These are phyloP conservation scores for Lethocerus indicus DNA, from an alignment of 1,140 invertebrate species.

Conservation along the genomic window DNA sequence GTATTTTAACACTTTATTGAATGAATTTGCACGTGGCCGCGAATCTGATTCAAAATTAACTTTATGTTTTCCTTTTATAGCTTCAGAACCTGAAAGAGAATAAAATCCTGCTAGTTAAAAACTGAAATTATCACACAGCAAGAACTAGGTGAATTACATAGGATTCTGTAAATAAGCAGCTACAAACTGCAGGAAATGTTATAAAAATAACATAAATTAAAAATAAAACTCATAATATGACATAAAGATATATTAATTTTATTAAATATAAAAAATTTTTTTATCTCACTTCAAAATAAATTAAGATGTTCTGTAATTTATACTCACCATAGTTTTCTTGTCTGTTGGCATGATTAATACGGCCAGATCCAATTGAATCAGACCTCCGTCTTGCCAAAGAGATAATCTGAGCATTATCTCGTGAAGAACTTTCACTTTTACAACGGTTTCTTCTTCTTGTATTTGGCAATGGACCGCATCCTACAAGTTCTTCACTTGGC, in stretches of 20 bases:
- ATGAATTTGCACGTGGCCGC: no score
- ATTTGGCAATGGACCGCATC: conserved; percentile 9
- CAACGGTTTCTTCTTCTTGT: conserved; percentile 9
- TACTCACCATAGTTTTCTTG: conserved; percentile 4
- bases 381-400: conserved; percentile 1
- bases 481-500: conserved; percentile 4
- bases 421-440: conserved; percentile 12
- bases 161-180: no score
- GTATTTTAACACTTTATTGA: no score
- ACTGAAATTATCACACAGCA: no score
- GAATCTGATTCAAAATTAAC: no score
- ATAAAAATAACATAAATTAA: not conserved
- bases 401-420: conserved; percentile 1
- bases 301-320: conserved; percentile 3
- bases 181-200: not conserved
- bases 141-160: no score
- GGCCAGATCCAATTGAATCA: conserved; percentile 11
- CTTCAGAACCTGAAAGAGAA: no score
- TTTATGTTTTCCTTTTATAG: no score
- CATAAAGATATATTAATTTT: conserved; percentile 1
- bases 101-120: no score
- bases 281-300: no score
- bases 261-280: conserved; percentile 9
- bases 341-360: not conserved
- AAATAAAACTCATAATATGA: not conserved